Percentiles rank a stretch among this genome's conserved stretches.
phyloP scores from a whole-genome alignment of 2,888 invertebrate species.

The Horisme vitalbata region DNA sequence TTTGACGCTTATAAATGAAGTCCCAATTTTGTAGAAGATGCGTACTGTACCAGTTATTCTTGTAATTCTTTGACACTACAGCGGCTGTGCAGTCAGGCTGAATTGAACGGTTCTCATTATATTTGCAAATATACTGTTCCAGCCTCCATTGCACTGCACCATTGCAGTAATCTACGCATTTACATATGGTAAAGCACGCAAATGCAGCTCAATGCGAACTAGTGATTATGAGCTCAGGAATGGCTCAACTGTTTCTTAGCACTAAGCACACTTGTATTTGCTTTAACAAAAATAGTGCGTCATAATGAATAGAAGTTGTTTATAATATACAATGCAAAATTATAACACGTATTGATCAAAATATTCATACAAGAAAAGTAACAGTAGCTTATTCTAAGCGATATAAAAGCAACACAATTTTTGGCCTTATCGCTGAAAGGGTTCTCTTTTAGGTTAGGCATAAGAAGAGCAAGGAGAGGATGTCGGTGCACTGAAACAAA shows the following conservation, averaged over 20 bases:
- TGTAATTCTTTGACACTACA: neutral
- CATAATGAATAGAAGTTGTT: too few relatives aligned
- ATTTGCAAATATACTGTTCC: slow-evolving; percentile 34
- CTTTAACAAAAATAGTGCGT: neutral
- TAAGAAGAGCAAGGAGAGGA: too few relatives aligned
- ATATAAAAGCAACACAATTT: too few relatives aligned
- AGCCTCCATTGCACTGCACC: slow-evolving; percentile 16
- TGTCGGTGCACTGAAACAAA: too few relatives aligned
- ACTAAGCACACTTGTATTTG: slow-evolving; percentile 16
- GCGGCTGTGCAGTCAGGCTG: slow-evolving; percentile 9
- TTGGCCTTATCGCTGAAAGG: too few relatives aligned
- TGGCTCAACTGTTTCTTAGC: neutral
- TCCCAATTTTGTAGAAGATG: neutral
- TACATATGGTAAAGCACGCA: slow-evolving; percentile 31
- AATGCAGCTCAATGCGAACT: slow-evolving; percentile 29
- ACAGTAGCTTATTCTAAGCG: too few relatives aligned
- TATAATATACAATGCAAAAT: too few relatives aligned
- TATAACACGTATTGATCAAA: too few relatives aligned
- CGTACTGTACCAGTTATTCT: neutral
- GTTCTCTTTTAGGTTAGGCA: too few relatives aligned
- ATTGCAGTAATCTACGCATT: slow-evolving; percentile 33
- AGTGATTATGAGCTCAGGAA: slow-evolving; percentile 24
- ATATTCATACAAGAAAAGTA: too few relatives aligned
- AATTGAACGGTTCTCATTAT: slow-evolving; percentile 31
- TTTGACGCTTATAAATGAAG: neutral